A percentile compares a stretch with the other conserved stretches of the same genome.
Evolutionary conservation across 2,888 invertebrate genomes (phyloP).

Genomic region (Nebria brevicollis): DNA sequence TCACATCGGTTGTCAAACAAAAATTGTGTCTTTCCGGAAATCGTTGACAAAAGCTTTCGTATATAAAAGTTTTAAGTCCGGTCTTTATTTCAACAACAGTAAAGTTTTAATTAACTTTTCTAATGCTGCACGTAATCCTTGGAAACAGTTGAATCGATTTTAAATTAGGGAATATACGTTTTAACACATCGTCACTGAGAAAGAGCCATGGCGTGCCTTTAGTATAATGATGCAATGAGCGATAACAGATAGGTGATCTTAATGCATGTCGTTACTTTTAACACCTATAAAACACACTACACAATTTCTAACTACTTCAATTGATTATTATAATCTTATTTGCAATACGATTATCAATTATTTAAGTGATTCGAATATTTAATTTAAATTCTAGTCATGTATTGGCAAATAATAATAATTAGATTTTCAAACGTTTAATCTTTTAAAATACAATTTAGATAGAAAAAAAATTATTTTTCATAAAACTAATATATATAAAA

Average conservation of each 20-base stretch:
- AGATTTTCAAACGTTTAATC: too few species aligned
- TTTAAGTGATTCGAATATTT: too few species aligned
- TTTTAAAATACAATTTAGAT: too few species aligned
- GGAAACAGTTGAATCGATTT: constrained; percentile 39
- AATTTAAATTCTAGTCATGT: too few species aligned
- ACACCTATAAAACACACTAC: constrained; percentile 14
- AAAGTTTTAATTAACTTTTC: constrained; percentile 53
- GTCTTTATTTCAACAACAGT: constrained; percentile 46
- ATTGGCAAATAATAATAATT: too few species aligned
- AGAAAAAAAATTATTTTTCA: too few species aligned
- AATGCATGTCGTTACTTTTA: constrained; percentile 2
- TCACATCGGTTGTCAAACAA: not conserved
- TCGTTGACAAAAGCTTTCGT: constrained; percentile 39
- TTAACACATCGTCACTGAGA: constrained; percentile 38
- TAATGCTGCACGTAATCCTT: constrained; percentile 49
- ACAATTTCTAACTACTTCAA: constrained; percentile 7
- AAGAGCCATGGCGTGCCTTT: not conserved
- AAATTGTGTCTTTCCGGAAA: constrained; percentile 14
- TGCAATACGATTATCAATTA: not conserved
- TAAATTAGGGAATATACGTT: constrained; percentile 43
- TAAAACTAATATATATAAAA: too few species aligned
- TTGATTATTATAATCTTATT: not conserved
- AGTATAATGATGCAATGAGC: constrained; percentile 13
- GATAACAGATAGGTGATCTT: constrained; percentile 12
- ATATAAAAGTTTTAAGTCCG: constrained; percentile 43